Base-by-base conservation (phyloP, 2,888 invertebrate genomes). In the Caenorhabditis sp. region DNA sequence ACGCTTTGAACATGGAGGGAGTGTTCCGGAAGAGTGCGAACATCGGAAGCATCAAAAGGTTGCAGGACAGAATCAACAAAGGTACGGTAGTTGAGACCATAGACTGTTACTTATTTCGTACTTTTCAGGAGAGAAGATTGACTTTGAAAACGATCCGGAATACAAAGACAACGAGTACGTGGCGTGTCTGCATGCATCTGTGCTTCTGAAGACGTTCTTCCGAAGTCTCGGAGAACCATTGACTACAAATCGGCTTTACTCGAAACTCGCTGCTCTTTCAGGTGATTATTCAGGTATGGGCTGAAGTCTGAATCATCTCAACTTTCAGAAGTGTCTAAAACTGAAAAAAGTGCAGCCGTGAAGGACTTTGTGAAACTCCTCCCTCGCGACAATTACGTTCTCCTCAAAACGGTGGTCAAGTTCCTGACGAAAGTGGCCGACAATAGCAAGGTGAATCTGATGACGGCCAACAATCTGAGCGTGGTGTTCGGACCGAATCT, bases 401-500 rank as follows among this genome's bases (percentile, higher is more conserved):
- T 89, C n/a, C 79, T 89, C 52, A 85, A 84, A 58, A 83, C 82
- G 0, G 78, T 89, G 32, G 76, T 86, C 20, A 62, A 80, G 17
- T 88, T 89, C 48, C 58, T 89, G 52, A 87, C 85, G 0, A 84
- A 87, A 77, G 87, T 89, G 13, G 82, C 86, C 11, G 83, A 84
- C 6, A 94, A 95, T 89, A 94, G 94, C 83, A 92, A 94, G 74
- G 91, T 93, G 58, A 98, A 98, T 65, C 80, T 87, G 90, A 96
- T 96, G 96, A 95, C 95, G 89, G 94, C 95, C 53, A 93, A 94
- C 85, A 94, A 94, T 90, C 91, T 95, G 88, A 95, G 95, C 72
- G 96, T 96, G 77, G 95, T 96, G 79, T 96, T 96, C 90, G 96
- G 96, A 0, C 96, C 96, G 4, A 96, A 95, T 75, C 92, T 96